Evolutionary conservation across 2,888 invertebrate genomes (phyloP).

Genomic region (Eristalis pertinax): DNA sequence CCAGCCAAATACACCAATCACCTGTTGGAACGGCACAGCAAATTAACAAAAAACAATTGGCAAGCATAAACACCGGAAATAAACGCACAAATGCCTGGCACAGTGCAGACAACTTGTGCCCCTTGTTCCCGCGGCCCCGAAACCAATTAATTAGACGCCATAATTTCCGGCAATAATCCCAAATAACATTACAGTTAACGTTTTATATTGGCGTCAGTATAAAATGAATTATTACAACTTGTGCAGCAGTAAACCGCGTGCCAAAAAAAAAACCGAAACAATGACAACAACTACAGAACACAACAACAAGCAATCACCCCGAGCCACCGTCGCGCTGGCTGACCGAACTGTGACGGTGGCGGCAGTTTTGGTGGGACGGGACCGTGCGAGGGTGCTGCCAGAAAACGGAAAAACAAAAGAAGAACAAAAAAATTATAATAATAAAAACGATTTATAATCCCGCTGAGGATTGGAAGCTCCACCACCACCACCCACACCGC

Average conservation of each 20-base stretch:
- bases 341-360: background rate
- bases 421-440: conserved; percentile 21
- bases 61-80: conserved; percentile 13
- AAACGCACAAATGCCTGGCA: conserved; percentile 10
- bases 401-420: conserved; percentile 10
- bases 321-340: background rate
- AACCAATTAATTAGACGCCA: conserved; percentile 69
- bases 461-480: conserved; percentile 38
- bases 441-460: conserved; percentile 69
- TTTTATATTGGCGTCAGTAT: conserved; percentile 65
- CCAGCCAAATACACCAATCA: background rate
- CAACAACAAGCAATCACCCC: no score
- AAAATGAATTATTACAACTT: conserved; percentile 69
- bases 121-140: conserved; percentile 22
- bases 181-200: conserved; percentile 71
- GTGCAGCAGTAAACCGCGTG: conserved; percentile 62
- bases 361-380: background rate
- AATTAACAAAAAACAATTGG: background rate
- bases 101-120: conserved; percentile 20
- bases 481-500: conserved; percentile 14
- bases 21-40: background rate
- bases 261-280: conserved; percentile 37
- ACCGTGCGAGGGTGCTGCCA: background rate
- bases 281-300: conserved; percentile 58
- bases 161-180: conserved; percentile 70